phyloP scores from a whole-genome alignment of 2,797 vertebrate species.

The Ctenochaetus hawaiiensis region DNA sequence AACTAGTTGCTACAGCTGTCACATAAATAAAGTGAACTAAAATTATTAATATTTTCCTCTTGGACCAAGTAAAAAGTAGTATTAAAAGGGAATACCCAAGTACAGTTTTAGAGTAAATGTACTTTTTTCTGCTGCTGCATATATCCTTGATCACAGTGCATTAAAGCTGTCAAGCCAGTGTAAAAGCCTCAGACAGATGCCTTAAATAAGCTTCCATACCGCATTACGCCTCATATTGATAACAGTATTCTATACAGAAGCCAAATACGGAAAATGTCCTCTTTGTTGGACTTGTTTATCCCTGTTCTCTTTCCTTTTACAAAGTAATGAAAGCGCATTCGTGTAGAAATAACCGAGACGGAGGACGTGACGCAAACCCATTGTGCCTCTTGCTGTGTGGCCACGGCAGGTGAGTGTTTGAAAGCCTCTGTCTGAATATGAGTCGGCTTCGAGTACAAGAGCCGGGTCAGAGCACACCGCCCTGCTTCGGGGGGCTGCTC shows the following conservation, averaged over 20 bases:
- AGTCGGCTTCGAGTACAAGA: slow-evolving; percentile 46
- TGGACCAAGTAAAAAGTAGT: not conserved
- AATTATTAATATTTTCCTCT: not conserved
- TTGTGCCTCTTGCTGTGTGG: slow-evolving; percentile 62
- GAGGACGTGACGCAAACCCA: slow-evolving; percentile 57
- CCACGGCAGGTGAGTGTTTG: slow-evolving; percentile 74
- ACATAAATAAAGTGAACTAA: not conserved
- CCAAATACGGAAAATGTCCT: slow-evolving; percentile 55
- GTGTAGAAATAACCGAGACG: slow-evolving; percentile 61
- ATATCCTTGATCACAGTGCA: slow-evolving; percentile 16
- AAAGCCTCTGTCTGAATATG: slow-evolving; percentile 73
- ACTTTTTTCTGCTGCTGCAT: not conserved
- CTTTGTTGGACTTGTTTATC: slow-evolving; percentile 61
- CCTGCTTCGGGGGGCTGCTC: slow-evolving; percentile 47
- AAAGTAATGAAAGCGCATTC: slow-evolving; percentile 72
- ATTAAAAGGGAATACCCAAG: not conserved
- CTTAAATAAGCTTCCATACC: slow-evolving; percentile 31
- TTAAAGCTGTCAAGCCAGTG: slow-evolving; percentile 32
- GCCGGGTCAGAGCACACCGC: slow-evolving; percentile 71
- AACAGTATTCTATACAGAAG: slow-evolving; percentile 32
- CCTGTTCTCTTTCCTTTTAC: slow-evolving; percentile 28
- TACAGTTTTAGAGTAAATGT: not conserved
- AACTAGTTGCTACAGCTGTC: not conserved
- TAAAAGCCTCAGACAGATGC: slow-evolving; percentile 23
- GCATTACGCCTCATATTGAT: slow-evolving; percentile 32